These are phyloP conservation scores for Wiebesia pumilae DNA, from an alignment of 1,140 invertebrate species.

Conservation along the genomic window DNA sequence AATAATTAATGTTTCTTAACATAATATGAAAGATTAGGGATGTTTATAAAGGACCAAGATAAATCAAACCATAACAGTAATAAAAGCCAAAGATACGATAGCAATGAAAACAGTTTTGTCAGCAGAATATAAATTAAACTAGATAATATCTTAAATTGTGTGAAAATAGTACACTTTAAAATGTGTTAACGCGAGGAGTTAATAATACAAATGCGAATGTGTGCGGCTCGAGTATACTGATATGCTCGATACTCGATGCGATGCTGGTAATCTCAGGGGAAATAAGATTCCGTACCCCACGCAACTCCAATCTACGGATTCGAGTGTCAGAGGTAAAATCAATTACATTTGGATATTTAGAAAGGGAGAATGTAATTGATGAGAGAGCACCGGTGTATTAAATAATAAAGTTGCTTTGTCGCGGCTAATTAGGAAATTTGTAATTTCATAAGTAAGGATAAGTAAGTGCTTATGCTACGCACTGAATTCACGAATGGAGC, in stretches of 20 bases:
- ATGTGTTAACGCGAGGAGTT: conserved; percentile 11
- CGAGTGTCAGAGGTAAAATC: not conserved
- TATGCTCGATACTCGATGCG: not conserved
- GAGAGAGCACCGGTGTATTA: not conserved
- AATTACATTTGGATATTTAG: conserved; percentile 26
- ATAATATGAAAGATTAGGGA: too few relatives aligned
- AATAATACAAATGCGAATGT: conserved; percentile 5
- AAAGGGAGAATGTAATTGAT: not conserved
- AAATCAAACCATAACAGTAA: not conserved
- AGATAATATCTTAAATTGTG: not conserved
- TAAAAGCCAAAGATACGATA: not conserved
- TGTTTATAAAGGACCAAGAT: not conserved
- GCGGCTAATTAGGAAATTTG: conserved; percentile 2
- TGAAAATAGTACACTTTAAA: not conserved
- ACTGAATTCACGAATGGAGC: not conserved
- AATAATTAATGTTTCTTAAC: too few relatives aligned
- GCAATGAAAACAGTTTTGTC: not conserved
- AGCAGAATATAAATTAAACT: not conserved
- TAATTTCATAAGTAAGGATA: conserved; percentile 10
- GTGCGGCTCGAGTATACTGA: not conserved
- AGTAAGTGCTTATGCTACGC: not conserved
- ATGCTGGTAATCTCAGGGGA: not conserved
- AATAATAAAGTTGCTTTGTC: not conserved
- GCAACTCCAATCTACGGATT: not conserved
- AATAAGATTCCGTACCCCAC: conserved; percentile 5